Conservation (phyloP, 2,113 vertebrate species). For the Eolophus roseicapilla region DNA sequence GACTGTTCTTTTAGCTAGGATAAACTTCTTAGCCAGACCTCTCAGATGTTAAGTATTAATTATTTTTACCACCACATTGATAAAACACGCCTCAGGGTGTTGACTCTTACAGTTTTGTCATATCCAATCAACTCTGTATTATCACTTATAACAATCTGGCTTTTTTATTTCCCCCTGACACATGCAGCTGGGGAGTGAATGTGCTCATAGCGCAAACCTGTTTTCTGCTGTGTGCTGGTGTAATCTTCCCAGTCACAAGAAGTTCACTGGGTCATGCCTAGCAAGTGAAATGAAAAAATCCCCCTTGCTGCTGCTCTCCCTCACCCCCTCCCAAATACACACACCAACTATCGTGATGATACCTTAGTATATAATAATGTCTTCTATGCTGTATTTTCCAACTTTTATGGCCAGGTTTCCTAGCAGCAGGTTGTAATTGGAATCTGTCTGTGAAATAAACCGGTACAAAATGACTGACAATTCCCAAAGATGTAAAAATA, state of each 20-base stretch:
- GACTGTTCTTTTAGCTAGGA: background rate
- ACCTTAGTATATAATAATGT: background rate
- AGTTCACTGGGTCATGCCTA: background rate
- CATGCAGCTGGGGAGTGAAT: background rate
- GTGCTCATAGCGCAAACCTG: background rate
- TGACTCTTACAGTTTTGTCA: background rate
- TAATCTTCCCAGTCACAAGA: background rate
- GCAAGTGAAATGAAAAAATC: background rate
- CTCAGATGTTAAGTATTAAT: background rate
- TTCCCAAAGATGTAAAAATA: conserved; percentile 18
- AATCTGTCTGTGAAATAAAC: conserved; percentile 39
- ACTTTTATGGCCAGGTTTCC: background rate
- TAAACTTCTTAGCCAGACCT: background rate
- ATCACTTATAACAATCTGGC: background rate
- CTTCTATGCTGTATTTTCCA: background rate
- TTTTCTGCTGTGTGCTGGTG: background rate
- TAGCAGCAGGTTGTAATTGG: conserved; percentile 32
- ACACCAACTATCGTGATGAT: background rate
- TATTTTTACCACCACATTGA: background rate
- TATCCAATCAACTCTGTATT: background rate
- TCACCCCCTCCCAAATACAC: background rate
- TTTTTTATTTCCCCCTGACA: background rate
- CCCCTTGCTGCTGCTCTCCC: background rate
- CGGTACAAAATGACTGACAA: conserved; percentile 16
- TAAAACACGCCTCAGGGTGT: background rate